Base-by-base conservation (phyloP, 2,113 vertebrate genomes). In the Takifugu flavidus region DNA sequence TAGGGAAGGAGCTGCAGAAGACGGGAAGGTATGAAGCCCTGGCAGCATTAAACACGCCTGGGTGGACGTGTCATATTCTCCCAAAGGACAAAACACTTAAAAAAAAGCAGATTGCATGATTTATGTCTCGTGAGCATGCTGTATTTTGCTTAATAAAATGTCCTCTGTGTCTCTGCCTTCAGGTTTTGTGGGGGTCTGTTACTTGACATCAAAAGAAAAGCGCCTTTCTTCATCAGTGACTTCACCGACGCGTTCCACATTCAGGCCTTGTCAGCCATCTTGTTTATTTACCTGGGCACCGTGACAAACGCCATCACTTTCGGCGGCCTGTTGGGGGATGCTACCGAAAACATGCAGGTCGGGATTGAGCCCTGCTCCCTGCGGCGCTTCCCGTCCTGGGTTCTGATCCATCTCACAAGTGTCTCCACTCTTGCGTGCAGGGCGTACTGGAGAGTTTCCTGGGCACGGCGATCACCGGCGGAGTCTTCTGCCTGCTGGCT, bases 291-390 rank as follows among this genome's bases (percentile, higher is more conserved):
- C 87, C 82, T 99, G 90, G 97, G 93, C 74, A 99, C 97, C 0
- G 96, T 99, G 67, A 99, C 96, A 39, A 99, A 99, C 0, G 97
- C 97, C 63, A 99, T 99, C 91, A 99, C 97, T 25, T 99, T 99
- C 2, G 97, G 96, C 44, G 97, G 97, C 4, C 86, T 99, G 77
- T 93, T 99, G 26, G 97, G 97, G 3, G 97, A 99, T 2, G 97
- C 97, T 27, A 99, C 97, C 0, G 95, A 99, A 0, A 99, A 98
- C 90, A 98, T 99, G 97, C 97, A 99, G 96, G 97, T 99, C 47
- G 62, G 91, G 14, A 5, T n/a, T 15, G 45, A 47, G 13, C 45
- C 45, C 13, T 3, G 1, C 45, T 47, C 13, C 12, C 45, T 47
- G 45, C 13, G 7, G 7, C 12, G 45, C 15, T 47, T n/a, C 44